Conservation (phyloP, 2,113 vertebrate species). For the Elaphurus davidianus region DNA sequence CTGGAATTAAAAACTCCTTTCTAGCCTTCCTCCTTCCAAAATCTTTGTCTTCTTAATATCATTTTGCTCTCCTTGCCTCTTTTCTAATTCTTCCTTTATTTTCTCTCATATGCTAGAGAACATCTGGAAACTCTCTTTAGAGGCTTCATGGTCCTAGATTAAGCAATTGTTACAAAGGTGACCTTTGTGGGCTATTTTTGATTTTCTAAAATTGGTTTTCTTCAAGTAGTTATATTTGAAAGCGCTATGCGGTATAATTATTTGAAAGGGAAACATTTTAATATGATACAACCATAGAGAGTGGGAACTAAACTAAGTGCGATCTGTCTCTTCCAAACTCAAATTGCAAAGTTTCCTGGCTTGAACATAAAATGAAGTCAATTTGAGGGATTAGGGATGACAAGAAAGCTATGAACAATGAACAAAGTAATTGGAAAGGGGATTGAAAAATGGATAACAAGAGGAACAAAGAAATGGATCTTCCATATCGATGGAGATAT, state of each 20-base stretch:
- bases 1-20: neutral
- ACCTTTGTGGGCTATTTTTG: conserved; percentile 19
- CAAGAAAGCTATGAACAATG: neutral
- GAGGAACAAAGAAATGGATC: neutral
- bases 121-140: neutral
- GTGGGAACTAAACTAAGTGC: conserved; percentile 43
- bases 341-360: conserved; percentile 49
- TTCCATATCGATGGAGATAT: neutral
- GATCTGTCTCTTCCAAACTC: conserved; percentile 49
- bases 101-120: neutral
- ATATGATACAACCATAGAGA: conserved; percentile 2
- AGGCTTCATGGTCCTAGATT: neutral
- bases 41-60: rapidly evolving
- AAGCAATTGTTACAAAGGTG: neutral
- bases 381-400: conserved; percentile 41
- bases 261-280: conserved; percentile 59
- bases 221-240: conserved; percentile 35
- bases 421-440: neutral
- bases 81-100: neutral
- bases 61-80: neutral
- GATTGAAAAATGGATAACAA: neutral
- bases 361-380: conserved; percentile 52
- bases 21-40: neutral
- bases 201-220: conserved; percentile 48
- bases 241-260: conserved; percentile 41